Evolutionary conservation across 2,888 invertebrate species (phyloP).

Genomic region (Acleris holmiana): DNA sequence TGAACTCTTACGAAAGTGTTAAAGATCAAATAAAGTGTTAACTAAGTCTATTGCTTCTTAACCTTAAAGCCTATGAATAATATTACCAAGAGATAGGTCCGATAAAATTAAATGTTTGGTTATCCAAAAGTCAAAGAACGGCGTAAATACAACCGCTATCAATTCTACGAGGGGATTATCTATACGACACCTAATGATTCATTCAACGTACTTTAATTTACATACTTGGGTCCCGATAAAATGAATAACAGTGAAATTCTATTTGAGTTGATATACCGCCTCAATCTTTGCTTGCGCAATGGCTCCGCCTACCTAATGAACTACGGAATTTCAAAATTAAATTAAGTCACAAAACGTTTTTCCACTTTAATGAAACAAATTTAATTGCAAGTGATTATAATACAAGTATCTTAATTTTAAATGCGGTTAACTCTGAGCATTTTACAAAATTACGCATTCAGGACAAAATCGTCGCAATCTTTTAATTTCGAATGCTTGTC

Average conservation of each 20-base stretch:
- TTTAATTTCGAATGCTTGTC: neutral
- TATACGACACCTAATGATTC: conserved; percentile 25
- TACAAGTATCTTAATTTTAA: conserved; percentile 25
- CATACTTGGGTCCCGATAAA: conserved; percentile 21
- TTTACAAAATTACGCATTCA: conserved; percentile 16
- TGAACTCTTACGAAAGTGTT: neutral
- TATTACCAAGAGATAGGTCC: conserved; percentile 13
- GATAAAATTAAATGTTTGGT: conserved; percentile 13
- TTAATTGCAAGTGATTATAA: conserved; percentile 19
- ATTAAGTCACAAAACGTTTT: conserved; percentile 14
- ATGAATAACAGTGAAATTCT: conserved; percentile 21
- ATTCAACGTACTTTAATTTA: conserved; percentile 26
- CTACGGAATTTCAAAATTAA: conserved; percentile 9
- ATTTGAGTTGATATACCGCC: conserved; percentile 17
- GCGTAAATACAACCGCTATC: conserved; percentile 12
- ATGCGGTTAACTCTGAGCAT: conserved; percentile 16
- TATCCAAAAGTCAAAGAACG: conserved; percentile 12
- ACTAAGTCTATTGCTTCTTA: neutral
- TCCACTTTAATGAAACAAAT: conserved; percentile 17
- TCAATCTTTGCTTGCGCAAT: conserved; percentile 23
- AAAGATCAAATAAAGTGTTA: neutral
- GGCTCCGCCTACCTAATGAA: neutral
- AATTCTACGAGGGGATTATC: conserved; percentile 17
- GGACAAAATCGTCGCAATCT: neutral
- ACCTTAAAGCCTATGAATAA: conserved; percentile 20